Percentiles rank a stretch among this genome's conserved stretches.
These are phyloP conservation scores for Hippocampus abdominalis DNA, from an alignment of 2,113 vertebrate genomes.

Conservation along the genomic window DNA sequence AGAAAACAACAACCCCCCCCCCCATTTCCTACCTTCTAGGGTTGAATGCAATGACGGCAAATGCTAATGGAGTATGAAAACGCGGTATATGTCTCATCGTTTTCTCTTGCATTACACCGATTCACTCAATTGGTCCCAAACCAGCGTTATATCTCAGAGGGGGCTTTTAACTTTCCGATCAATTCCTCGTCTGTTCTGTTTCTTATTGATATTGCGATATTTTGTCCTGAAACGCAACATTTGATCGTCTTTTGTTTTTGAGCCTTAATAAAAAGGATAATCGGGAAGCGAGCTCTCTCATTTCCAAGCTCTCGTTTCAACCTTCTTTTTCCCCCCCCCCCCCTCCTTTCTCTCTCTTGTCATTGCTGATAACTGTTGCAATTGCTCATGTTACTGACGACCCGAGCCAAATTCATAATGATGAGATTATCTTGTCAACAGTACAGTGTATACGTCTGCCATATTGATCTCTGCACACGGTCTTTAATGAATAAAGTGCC, in stretches of 20 bases:
- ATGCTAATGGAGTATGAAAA: conserved; percentile 49
- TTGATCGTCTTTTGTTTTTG: conserved; percentile 47
- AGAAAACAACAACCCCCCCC: conserved; percentile 35
- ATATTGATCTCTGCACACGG: conserved; percentile 63
- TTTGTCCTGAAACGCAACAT: conserved; percentile 50
- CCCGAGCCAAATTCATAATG: conserved; percentile 70
- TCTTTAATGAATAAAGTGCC: conserved; percentile 70
- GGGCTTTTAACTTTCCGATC: conserved; percentile 53
- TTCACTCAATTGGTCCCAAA: conserved; percentile 44
- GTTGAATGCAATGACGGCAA: conserved; percentile 15
- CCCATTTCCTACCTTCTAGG: conserved; percentile 29
- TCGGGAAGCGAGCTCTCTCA: conserved; percentile 5
- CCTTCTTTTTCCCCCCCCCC: background rate
- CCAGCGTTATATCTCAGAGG: conserved; percentile 46
- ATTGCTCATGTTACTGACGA: conserved; percentile 69
- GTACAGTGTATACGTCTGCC: conserved; percentile 60
- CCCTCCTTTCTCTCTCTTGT: conserved; percentile 47
- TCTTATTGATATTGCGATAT: conserved; percentile 52
- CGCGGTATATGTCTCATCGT: conserved; percentile 37
- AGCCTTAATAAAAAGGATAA: conserved; percentile 38
- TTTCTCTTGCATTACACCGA: conserved; percentile 36
- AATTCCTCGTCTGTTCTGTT: conserved; percentile 47
- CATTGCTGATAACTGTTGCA: conserved; percentile 64
- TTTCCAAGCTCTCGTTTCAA: conserved; percentile 5
- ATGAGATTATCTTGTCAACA: conserved; percentile 76